Base-by-base conservation (phyloP, 2,113 vertebrate species). In the Epinephelus lanceolatus region DNA sequence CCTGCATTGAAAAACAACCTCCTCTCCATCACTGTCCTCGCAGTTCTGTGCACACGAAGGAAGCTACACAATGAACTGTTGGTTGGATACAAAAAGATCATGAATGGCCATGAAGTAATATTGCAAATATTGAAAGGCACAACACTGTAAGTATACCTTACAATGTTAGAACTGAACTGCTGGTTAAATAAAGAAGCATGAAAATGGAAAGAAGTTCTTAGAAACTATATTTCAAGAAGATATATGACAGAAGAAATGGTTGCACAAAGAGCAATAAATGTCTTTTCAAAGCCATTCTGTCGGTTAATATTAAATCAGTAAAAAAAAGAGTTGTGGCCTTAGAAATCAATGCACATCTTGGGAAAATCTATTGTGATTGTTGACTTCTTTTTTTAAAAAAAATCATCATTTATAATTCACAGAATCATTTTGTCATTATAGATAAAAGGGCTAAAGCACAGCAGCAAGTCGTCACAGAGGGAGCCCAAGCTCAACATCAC, bases 1-100 rank as follows among this genome's bases (percentile, higher is more conserved):
- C 23, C 76, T 87, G 66, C 61, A 85, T n/a, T 70, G 63, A 80
- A 88, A 89, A 88, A 69, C 27, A 89, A 47, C 57, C 59, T 73
- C n/a, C 57, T 84, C 72, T 70, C 37, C 47, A 17, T 68, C 65
- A n/a, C 60, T 55, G 23, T 72, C 40, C 27, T 76, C 14, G 71
- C 21, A 49, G 85, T 63, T 56, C 25, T 61, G 56, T 67, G 49
- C 52, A 80, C 69, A 67, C 55, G 52, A 66, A 49, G 37, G n/a
- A 65, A 71, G 40, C 33, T 18, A 18, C 59, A 53, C 21, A 79
- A 73, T 85, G 59, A 42, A 27, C 10, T 66, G 53, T 12, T 14
- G 7, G 49, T 57, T 23, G 52, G 61, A 71, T n/a, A 51, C 33
- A 73, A 51, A 71, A 21, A 63, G 21, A 80, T 12, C 51, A 27